Evolutionary conservation across 2,797 vertebrate genomes (phyloP).

Genomic region (Tauraco hartlaubi): DNA sequence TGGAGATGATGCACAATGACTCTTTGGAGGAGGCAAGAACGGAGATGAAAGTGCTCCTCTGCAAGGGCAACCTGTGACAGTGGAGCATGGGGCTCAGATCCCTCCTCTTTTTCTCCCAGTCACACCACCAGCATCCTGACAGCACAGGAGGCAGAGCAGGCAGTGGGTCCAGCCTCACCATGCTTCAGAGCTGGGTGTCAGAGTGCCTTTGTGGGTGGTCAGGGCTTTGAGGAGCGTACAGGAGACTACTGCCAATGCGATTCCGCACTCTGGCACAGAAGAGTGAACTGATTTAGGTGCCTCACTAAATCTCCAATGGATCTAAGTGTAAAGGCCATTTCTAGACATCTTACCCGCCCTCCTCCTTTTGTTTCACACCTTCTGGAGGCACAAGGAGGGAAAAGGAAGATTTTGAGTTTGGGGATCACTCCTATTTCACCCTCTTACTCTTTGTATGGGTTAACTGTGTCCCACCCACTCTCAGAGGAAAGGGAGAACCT

Average conservation of each 20-base stretch:
- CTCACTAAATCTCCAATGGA: not conserved
- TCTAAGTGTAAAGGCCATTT: not conserved
- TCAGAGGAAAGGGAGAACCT: not conserved
- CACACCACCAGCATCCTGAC: not conserved
- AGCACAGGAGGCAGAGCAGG: not conserved
- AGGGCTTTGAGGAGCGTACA: not conserved
- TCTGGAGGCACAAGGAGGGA: not conserved
- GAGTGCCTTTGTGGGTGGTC: not conserved
- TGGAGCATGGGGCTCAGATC: not conserved
- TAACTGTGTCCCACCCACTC: not conserved
- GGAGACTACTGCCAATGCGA: fast-evolving
- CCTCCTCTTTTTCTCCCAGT: not conserved
- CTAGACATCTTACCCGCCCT: not conserved
- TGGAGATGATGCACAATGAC: slow-evolving; percentile 2
- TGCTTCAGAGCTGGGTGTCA: not conserved
- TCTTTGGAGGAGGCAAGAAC: not conserved
- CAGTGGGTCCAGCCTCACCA: not conserved
- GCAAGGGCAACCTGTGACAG: not conserved
- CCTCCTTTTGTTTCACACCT: not conserved
- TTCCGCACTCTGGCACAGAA: not conserved
- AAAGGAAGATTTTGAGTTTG: not conserved
- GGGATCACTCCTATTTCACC: not conserved
- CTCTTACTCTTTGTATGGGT: not conserved
- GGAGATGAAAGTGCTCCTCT: not conserved
- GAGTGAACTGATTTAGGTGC: not conserved